Conservation (phyloP, 2,888 invertebrate species). For the Syrphus vitripennis region DNA sequence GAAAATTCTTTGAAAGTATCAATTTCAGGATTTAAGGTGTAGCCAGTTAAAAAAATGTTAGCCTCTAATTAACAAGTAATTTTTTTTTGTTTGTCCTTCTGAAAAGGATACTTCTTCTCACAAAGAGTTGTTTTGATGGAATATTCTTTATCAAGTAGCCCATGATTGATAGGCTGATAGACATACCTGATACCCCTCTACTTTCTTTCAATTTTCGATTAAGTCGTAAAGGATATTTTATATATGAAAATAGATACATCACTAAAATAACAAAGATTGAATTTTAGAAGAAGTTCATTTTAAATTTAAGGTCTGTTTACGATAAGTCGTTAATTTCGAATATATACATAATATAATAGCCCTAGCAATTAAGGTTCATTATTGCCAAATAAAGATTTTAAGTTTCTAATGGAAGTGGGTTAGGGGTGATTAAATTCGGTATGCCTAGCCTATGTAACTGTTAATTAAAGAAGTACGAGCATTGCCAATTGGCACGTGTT, state of each 20-base stretch:
- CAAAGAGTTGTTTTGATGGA: background rate
- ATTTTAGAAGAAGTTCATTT: slow-evolving; percentile 4
- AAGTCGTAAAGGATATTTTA: background rate
- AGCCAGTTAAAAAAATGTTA: slow-evolving; percentile 50
- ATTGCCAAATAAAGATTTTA: background rate
- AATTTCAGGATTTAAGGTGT: slow-evolving; percentile 36
- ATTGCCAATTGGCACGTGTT: no score
- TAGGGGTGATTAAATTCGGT: no score
- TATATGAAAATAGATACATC: background rate
- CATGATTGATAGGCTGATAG: slow-evolving; percentile 21
- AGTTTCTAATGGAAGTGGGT: background rate
- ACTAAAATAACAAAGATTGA: background rate
- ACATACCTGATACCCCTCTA: background rate
- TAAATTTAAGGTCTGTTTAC: background rate
- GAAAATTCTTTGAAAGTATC: slow-evolving; percentile 13
- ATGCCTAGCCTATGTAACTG: no score
- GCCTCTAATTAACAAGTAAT: slow-evolving; percentile 31
- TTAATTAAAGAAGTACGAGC: no score
- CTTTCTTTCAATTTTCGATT: slow-evolving; percentile 16
- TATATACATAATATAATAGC: background rate
- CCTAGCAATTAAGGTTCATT: background rate
- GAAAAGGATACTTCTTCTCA: background rate
- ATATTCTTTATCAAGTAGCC: background rate
- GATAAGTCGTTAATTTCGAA: slow-evolving; percentile 2
- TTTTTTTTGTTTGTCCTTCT: background rate